These are phyloP conservation scores for Orthosia cruda DNA, from an alignment of 2,888 invertebrate species.

Conservation along the genomic window DNA sequence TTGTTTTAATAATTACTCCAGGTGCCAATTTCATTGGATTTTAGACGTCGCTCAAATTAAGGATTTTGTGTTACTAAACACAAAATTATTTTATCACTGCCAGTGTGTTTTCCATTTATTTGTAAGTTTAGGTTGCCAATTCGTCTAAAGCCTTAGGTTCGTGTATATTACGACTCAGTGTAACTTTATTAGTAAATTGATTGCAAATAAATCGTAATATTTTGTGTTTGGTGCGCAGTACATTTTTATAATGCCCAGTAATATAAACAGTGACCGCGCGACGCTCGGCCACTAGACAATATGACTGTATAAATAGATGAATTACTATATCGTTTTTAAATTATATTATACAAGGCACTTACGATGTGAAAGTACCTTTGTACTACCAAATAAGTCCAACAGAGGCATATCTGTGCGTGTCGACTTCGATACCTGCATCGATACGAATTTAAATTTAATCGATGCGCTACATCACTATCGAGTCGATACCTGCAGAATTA, in stretches of 20 bases:
- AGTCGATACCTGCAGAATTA: slow-evolving; percentile 53
- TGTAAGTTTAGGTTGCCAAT: slow-evolving; percentile 68
- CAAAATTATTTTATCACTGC: slow-evolving; percentile 71
- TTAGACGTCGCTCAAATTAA: slow-evolving; percentile 55
- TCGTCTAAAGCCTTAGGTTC: slow-evolving; percentile 49
- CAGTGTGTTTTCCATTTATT: slow-evolving; percentile 70
- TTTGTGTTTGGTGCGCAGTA: slow-evolving; percentile 74
- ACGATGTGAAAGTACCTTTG: slow-evolving; percentile 82
- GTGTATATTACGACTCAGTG: slow-evolving; percentile 37
- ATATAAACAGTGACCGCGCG: slow-evolving; percentile 70
- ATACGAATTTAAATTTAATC: slow-evolving; percentile 37
- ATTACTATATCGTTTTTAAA: slow-evolving; percentile 86
- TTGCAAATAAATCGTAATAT: slow-evolving; percentile 50
- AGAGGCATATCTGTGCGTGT: slow-evolving; percentile 61
- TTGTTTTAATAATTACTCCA: slow-evolving; percentile 20
- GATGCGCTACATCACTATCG: slow-evolving; percentile 36
- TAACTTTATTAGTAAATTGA: slow-evolving; percentile 34
- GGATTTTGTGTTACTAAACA: slow-evolving; percentile 46
- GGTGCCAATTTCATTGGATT: slow-evolving; percentile 49
- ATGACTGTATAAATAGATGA: slow-evolving; percentile 88
- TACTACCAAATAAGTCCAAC: slow-evolving; percentile 78
- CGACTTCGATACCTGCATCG: slow-evolving; percentile 46
- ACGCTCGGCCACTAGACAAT: slow-evolving; percentile 73
- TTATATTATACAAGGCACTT: slow-evolving; percentile 85
- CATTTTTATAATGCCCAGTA: slow-evolving; percentile 71